A percentile compares a stretch with the other conserved stretches of the same genome.
Conservation (phyloP, 1,140 invertebrate species). For the Polypedilum pembai region DNA sequence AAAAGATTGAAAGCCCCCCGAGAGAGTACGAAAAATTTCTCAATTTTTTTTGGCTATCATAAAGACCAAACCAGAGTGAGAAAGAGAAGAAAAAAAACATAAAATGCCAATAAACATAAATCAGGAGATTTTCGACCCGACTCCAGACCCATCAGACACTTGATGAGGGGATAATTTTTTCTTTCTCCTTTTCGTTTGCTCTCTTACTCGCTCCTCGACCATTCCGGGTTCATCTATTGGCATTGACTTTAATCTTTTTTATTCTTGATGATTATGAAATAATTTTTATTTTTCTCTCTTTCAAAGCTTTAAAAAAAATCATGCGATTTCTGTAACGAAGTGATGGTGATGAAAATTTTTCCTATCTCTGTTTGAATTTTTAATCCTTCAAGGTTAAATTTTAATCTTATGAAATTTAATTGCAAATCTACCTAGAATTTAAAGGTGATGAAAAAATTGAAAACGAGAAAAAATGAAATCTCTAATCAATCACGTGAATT, state of each 20-base stretch:
- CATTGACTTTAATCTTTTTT: constrained; percentile 19
- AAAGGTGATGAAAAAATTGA: too few relatives aligned
- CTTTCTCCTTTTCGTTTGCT: not conserved
- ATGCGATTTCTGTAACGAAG: not conserved
- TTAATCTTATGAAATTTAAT: not conserved
- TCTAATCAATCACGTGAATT: too few relatives aligned
- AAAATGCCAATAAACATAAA: constrained; percentile 27
- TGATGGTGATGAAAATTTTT: not conserved
- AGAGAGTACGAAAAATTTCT: not conserved
- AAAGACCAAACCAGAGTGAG: not conserved
- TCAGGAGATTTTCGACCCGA: constrained; percentile 23
- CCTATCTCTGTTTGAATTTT: not conserved
- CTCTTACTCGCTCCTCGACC: not conserved
- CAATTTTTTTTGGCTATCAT: not conserved
- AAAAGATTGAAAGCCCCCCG: not conserved
- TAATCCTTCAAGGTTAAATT: constrained; percentile 6
- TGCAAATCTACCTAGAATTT: too few relatives aligned
- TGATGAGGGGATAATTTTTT: constrained; percentile 14
- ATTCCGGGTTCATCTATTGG: constrained; percentile 16
- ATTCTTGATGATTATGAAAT: constrained; percentile 1
- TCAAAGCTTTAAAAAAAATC: not conserved
- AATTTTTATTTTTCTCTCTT: not conserved
- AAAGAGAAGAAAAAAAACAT: not conserved
- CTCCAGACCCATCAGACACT: constrained; percentile 11
- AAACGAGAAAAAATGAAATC: too few relatives aligned